Base-by-base conservation (phyloP, 2,797 vertebrate species). In the Epinephelus awoara region DNA sequence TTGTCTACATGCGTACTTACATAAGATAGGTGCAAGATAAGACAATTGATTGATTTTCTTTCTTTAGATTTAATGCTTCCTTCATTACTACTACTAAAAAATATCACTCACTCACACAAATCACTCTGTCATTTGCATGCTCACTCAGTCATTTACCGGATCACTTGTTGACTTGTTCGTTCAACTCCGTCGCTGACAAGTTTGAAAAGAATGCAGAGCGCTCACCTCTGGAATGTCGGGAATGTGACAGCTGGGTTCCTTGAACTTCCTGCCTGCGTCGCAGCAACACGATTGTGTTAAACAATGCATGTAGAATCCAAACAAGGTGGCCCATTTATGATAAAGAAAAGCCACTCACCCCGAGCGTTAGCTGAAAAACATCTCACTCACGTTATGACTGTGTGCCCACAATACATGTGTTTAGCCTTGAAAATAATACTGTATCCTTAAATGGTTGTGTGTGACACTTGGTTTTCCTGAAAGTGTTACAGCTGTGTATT, bases 221-320 rank as follows among this genome's bases (percentile, higher is more conserved):
- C 55, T 83, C 74, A 80, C 71, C 71, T 89, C 44, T 78, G 89
- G 85, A 87, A 94, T 91, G 85, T 72, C 10, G 56, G 72, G 87
- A 91, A 93, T 90, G 84, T 85, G 59, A 82, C 83, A 50, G 72
- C 83, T 63, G 73, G 76, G 61, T 80, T 82, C 68, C 54, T 65
- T 11, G 51, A 83, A 80, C 77, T 75, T 81, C 83, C 85, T 6
- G 67, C 62, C 34, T 9, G 54, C 11, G 40, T 62, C 44, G 50
- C 25, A 13, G 18, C n/a, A 49, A 44, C 59, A 34, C 4, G 0
- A 14, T 11, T 44, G 44, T 62, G 10, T 73, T 18, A 17, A 75
- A 67, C 72, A 61, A 14, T 76, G 62, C 71, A 25, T 21, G 52
- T 69, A 38, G 46, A 65, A 56, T 55, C 29, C 64, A 80, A 67